These are phyloP conservation scores for Arvicanthis niloticus DNA, from an alignment of 2,113 vertebrate species.

Conservation along the genomic window DNA sequence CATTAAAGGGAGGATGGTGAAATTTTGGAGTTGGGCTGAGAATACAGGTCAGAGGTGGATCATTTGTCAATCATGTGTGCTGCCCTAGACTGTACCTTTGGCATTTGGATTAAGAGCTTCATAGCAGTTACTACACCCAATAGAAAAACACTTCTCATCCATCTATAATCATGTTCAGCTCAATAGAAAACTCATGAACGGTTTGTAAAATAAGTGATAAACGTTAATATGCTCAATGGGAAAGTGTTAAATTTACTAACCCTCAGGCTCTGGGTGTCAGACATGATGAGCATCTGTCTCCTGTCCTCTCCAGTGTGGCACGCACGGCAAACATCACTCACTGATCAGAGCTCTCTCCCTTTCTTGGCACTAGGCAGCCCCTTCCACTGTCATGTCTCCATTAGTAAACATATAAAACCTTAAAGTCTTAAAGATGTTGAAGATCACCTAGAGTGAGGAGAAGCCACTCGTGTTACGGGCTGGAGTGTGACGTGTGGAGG, in stretches of 20 bases:
- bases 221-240: neutral
- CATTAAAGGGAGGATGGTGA: neutral
- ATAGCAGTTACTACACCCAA: neutral
- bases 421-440: neutral
- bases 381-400: neutral
- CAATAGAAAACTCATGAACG: neutral
- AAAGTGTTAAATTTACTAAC: slow-evolving; percentile 1
- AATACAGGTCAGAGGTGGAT: neutral
- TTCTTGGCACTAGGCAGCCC: neutral
- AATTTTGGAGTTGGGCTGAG: neutral
- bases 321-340: neutral
- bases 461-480: neutral
- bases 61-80: neutral
- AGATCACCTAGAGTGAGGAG: neutral
- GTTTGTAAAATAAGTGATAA: slow-evolving; percentile 34
- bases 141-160: neutral
- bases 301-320: neutral
- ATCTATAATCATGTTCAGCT: neutral
- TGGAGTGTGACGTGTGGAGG: neutral
- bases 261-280: neutral
- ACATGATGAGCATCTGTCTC: neutral
- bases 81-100: neutral
- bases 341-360: neutral
- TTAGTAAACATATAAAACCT: slow-evolving; percentile 30
- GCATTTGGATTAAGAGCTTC: neutral